Percentiles rank a stretch among this genome's conserved stretches.
phyloP scores from a whole-genome alignment of 2,113 vertebrate genomes.

The Rhinolophus sinicus region DNA sequence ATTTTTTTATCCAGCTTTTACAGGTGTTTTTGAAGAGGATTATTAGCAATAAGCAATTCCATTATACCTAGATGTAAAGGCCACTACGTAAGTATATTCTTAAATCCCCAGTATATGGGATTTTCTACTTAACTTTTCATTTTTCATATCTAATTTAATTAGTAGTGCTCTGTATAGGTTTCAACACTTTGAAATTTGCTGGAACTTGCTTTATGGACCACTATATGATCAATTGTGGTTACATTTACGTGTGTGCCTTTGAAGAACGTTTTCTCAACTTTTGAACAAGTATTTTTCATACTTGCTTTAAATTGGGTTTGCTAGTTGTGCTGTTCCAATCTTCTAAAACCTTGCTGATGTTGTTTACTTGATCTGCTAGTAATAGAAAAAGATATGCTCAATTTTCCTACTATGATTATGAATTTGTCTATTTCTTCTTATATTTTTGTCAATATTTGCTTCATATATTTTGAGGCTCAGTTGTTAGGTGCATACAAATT shows the following conservation, averaged over 20 bases:
- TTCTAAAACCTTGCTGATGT: neutral
- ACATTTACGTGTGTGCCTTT: neutral
- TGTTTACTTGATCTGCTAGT: neutral
- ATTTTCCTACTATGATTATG: neutral
- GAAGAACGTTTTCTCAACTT: neutral
- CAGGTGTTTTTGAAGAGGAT: neutral
- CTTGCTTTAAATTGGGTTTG: neutral
- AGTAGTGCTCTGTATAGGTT: neutral
- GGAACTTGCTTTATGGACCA: neutral
- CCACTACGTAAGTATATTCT: neutral
- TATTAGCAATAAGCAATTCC: neutral
- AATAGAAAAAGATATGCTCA: neutral
- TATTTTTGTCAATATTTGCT: neutral
- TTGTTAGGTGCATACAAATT: neutral
- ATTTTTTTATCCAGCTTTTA: neutral
- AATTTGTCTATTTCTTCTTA: neutral
- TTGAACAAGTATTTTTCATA: neutral
- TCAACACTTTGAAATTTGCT: neutral
- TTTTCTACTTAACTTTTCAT: neutral
- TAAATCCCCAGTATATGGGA: neutral
- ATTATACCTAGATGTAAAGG: neutral
- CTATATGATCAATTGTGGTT: neutral
- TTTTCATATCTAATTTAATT: constrained; percentile 34
- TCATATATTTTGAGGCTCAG: neutral
- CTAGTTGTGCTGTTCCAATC: neutral